Conservation (phyloP, 1,140 invertebrate species). For the Paraescarpia echinospica region DNA sequence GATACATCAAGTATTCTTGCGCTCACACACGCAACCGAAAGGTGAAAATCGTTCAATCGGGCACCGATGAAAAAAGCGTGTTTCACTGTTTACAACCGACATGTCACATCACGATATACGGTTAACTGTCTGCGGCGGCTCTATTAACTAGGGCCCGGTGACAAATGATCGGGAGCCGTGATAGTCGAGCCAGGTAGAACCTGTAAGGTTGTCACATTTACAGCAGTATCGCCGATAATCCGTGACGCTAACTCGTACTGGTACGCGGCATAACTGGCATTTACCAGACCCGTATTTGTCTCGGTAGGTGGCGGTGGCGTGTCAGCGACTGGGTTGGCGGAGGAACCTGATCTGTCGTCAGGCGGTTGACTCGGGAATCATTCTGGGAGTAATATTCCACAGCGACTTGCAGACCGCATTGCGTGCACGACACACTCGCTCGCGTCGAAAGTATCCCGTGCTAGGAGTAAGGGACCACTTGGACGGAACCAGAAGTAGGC, state of each 20-base stretch:
- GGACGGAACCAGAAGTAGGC: too few relatives aligned
- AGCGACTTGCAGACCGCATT: neutral
- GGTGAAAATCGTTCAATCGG: neutral
- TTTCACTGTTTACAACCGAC: neutral
- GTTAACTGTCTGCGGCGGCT: neutral
- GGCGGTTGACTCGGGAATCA: neutral
- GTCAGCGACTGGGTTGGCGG: neutral
- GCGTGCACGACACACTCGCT: neutral
- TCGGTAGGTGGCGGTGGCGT: neutral
- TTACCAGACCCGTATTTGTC: neutral
- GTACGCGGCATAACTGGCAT: neutral
- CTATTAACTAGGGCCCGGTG: neutral
- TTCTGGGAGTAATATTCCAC: neutral
- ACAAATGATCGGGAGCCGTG: neutral
- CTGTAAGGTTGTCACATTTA: neutral
- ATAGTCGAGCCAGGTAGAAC: neutral
- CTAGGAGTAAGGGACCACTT: too few relatives aligned
- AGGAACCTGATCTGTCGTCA: neutral
- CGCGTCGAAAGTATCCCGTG: neutral
- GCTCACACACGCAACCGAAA: neutral
- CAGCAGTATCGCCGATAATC: neutral
- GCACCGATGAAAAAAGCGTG: neutral
- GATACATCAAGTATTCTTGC: neutral
- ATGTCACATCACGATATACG: neutral
- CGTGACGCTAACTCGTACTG: neutral